A percentile compares a stretch with the other conserved stretches of the same genome.
Conservation (phyloP, 2,113 vertebrate genomes). For the Centropristis striata region DNA sequence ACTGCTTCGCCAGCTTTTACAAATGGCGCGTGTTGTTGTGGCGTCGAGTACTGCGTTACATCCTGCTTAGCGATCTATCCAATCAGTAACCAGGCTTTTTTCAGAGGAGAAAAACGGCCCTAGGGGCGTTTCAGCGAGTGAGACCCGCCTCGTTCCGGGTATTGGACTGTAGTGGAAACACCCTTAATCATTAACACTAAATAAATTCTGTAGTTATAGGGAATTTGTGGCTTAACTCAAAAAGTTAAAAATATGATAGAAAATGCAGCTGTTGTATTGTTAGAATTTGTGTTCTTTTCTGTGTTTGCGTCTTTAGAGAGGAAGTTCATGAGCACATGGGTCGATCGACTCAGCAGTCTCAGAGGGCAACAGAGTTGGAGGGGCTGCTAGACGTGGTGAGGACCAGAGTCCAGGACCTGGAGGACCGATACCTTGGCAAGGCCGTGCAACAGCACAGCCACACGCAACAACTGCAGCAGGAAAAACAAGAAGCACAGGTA, state of each 20-base stretch:
- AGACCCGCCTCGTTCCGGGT: too few species aligned
- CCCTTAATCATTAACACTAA: not conserved
- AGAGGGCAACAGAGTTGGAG: constrained; percentile 88
- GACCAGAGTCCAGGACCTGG: constrained; percentile 89
- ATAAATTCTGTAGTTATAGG: not conserved
- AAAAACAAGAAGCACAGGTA: constrained; percentile 86
- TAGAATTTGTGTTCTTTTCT: not conserved
- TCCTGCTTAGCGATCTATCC: too few species aligned
- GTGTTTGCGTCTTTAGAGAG: constrained; percentile 76
- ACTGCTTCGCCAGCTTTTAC: too few species aligned
- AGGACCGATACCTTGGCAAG: constrained; percentile 88
- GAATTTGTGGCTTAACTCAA: not conserved
- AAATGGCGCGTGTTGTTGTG: too few species aligned
- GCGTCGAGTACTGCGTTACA: too few species aligned
- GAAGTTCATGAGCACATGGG: constrained; percentile 84
- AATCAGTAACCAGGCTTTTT: too few species aligned
- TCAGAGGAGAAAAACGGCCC: too few species aligned
- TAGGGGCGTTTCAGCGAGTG: too few species aligned
- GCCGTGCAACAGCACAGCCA: constrained; percentile 84
- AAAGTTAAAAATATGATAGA: too few species aligned
- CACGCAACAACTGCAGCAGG: constrained; percentile 86
- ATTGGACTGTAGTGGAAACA: too few species aligned
- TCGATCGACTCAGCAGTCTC: constrained; percentile 82
- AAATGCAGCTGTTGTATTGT: not conserved
- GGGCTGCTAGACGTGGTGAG: constrained; percentile 87